These are phyloP conservation scores for Hirtodrosophila duncani DNA, from an alignment of 2,888 invertebrate genomes.

Conservation along the genomic window DNA sequence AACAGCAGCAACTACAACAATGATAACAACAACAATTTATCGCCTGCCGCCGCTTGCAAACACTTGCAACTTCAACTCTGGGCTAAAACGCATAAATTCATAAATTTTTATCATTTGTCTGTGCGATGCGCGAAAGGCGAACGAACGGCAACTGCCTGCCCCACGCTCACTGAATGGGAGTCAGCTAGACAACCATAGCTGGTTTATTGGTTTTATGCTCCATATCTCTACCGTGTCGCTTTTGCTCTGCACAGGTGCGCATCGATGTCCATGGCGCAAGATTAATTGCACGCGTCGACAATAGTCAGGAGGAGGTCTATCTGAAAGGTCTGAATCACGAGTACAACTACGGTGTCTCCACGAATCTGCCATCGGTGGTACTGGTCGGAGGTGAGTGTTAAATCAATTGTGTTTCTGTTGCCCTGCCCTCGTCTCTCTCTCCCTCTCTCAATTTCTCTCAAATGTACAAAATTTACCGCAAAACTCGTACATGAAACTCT, in stretches of 20 bases:
- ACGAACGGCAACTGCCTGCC: slow-evolving; percentile 43
- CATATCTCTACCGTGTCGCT: slow-evolving; percentile 38
- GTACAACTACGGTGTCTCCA: slow-evolving; percentile 91
- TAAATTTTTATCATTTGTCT: slow-evolving; percentile 72
- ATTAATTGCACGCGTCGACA: slow-evolving; percentile 91
- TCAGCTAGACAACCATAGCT: slow-evolving; percentile 37
- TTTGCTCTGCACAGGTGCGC: slow-evolving; percentile 80
- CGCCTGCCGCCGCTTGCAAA: slow-evolving; percentile 49
- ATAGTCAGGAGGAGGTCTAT: slow-evolving; percentile 88
- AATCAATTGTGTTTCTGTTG: slow-evolving; percentile 50
- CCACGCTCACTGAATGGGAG: slow-evolving; percentile 11
- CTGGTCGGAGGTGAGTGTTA: slow-evolving; percentile 87
- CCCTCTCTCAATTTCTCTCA: slow-evolving; percentile 12
- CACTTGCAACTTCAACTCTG: slow-evolving; percentile 63
- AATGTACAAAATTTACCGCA: slow-evolving; percentile 21
- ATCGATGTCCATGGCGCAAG: slow-evolving; percentile 92
- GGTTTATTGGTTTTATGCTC: slow-evolving; percentile 67
- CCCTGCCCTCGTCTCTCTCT: background rate
- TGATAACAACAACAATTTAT: slow-evolving; percentile 55
- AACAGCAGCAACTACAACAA: slow-evolving; percentile 11
- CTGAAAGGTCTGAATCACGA: slow-evolving; percentile 90
- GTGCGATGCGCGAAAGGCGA: no score
- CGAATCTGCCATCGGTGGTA: slow-evolving; percentile 91
- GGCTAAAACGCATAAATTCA: slow-evolving; percentile 70
- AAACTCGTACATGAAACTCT: background rate